A percentile compares a stretch with the other conserved stretches of the same genome.
Evolutionary conservation across 1,140 invertebrate species (phyloP).

Genomic region (Drosophila funebris): DNA sequence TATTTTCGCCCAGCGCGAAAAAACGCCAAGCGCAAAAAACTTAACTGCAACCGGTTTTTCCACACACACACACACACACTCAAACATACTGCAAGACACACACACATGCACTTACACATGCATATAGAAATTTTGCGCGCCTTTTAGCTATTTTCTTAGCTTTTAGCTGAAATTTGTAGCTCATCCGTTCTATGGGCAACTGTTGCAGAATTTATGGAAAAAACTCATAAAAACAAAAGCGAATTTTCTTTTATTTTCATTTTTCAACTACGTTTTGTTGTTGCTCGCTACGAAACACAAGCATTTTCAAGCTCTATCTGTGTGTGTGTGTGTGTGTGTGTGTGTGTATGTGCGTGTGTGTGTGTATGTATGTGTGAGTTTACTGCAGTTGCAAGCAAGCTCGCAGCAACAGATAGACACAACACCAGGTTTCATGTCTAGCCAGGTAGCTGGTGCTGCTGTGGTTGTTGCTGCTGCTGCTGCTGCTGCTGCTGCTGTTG

Average conservation of each 20-base stretch:
- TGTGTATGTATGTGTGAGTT: constrained; percentile 26
- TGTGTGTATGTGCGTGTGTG: constrained; percentile 17
- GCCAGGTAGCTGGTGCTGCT: constrained; percentile 54
- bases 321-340: constrained; percentile 30
- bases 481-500: constrained; percentile 13
- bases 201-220: constrained; percentile 70
- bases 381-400: constrained; percentile 63
- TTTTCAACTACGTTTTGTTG: background rate
- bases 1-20: constrained; percentile 71
- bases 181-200: constrained; percentile 32
- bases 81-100: background rate
- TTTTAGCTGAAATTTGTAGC: constrained; percentile 55
- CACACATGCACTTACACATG: constrained; percentile 10
- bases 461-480: constrained; percentile 9
- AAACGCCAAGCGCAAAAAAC: constrained; percentile 53
- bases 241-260: constrained; percentile 49
- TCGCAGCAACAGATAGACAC: constrained; percentile 61
- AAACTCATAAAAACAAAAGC: constrained; percentile 68
- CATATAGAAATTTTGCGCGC: constrained; percentile 65
- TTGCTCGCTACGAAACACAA: constrained; percentile 1
- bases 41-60: constrained; percentile 78
- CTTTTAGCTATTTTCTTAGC: constrained; percentile 76
- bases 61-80: constrained; percentile 54
- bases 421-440: constrained; percentile 69
- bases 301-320: constrained; percentile 22